These are phyloP conservation scores for Chrysomallon squamiferum DNA, from an alignment of 1,140 invertebrate genomes.

Conservation along the genomic window DNA sequence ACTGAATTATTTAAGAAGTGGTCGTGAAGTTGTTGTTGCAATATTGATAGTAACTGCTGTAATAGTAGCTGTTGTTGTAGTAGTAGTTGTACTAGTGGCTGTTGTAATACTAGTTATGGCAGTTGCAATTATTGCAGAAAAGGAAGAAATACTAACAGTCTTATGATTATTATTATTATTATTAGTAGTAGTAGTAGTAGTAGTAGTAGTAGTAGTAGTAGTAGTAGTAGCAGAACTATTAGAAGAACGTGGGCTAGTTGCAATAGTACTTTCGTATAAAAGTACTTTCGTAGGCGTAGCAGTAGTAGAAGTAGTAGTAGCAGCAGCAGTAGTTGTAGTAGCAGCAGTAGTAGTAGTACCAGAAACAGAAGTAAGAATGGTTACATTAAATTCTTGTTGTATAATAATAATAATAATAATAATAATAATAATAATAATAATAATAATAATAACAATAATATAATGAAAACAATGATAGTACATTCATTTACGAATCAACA, in stretches of 20 bases:
- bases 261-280: too few relatives aligned
- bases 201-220: conserved; percentile 7
- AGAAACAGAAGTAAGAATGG: too few relatives aligned
- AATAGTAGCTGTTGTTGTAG: background rate
- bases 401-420: too few relatives aligned
- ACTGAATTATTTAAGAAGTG: too few relatives aligned
- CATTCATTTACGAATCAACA: too few relatives aligned
- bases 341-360: conserved; percentile 3
- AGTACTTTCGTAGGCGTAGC: background rate
- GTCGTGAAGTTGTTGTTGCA: too few relatives aligned
- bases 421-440: too few relatives aligned
- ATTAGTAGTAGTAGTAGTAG: conserved; percentile 6
- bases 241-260: background rate
- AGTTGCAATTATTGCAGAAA: background rate
- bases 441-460: too few relatives aligned
- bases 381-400: too few relatives aligned
- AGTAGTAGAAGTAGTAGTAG: conserved; percentile 3
- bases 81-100: background rate
- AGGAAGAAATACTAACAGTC: background rate
- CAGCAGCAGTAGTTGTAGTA: conserved; percentile 1
- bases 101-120: background rate
- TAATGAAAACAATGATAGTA: too few relatives aligned
- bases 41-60: background rate
- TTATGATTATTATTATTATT: background rate
- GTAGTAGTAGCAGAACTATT: conserved; percentile 2